A percentile compares a stretch with the other conserved stretches of the same genome.
phyloP scores from a whole-genome alignment of 2,113 vertebrate genomes.

The Cyprinodon tularosa region DNA sequence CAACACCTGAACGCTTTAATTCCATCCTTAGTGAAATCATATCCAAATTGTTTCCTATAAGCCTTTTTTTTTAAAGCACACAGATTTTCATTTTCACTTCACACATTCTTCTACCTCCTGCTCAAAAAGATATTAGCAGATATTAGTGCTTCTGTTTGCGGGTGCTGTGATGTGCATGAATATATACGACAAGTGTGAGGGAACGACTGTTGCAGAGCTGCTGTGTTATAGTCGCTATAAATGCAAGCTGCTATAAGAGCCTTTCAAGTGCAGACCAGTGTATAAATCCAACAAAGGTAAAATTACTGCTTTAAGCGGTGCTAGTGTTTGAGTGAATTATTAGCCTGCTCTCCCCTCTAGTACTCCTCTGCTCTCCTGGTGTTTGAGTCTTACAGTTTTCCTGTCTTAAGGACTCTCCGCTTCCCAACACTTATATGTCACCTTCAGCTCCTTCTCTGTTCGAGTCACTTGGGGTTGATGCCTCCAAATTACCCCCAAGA shows the following conservation, averaged over 20 bases:
- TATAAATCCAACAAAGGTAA: constrained; percentile 47
- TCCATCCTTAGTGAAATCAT: constrained; percentile 64
- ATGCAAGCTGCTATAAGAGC: constrained; percentile 21
- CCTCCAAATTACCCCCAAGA: constrained; percentile 54
- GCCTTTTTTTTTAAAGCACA: constrained; percentile 15
- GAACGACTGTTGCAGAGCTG: background rate
- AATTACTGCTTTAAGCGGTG: constrained; percentile 42
- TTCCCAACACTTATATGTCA: constrained; percentile 52
- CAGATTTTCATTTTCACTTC: background rate
- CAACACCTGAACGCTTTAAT: constrained; percentile 71
- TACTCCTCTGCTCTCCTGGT: constrained; percentile 18
- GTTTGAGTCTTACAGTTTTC: constrained; percentile 25
- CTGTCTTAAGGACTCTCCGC: background rate
- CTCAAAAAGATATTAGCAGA: background rate
- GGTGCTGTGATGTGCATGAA: constrained; percentile 11
- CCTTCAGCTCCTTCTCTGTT: constrained; percentile 58
- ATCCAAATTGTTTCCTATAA: constrained; percentile 52
- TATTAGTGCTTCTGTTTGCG: constrained; percentile 1
- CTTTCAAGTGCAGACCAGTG: constrained; percentile 32
- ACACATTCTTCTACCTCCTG: background rate
- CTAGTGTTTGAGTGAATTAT: constrained; percentile 55
- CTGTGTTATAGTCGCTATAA: constrained; percentile 12
- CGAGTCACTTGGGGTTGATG: constrained; percentile 31
- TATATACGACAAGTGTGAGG: constrained; percentile 3
- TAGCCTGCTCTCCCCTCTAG: constrained; percentile 33